Percentiles rank a stretch among this genome's conserved stretches.
These are phyloP conservation scores for Stramonita haemastoma DNA, from an alignment of 2,888 invertebrate genomes.

Conservation along the genomic window DNA sequence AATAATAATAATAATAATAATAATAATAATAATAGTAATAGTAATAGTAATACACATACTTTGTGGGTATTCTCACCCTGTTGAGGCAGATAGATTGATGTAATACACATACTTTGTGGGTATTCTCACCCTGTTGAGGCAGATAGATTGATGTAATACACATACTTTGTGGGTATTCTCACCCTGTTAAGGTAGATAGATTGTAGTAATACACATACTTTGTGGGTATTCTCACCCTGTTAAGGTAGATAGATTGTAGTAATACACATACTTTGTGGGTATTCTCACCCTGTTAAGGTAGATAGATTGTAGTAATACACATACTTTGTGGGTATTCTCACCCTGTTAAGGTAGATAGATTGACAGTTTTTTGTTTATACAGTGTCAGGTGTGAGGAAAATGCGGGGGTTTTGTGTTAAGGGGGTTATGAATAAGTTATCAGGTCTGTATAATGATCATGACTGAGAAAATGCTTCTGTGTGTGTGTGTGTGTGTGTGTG, in stretches of 20 bases:
- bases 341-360: constrained; percentile 61
- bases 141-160: constrained; percentile 88
- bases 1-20: too few relatives aligned
- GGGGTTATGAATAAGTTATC: too few relatives aligned
- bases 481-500: too few relatives aligned
- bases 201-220: constrained; percentile 94
- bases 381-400: too few relatives aligned
- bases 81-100: constrained; percentile 48
- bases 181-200: constrained; percentile 66
- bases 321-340: constrained; percentile 82
- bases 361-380: too few relatives aligned
- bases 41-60: constrained; percentile 95
- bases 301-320: constrained; percentile 91
- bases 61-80: constrained; percentile 80
- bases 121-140: constrained; percentile 72
- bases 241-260: constrained; percentile 82
- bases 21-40: too few relatives aligned
- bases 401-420: too few relatives aligned
- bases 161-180: constrained; percentile 83
- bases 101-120: constrained; percentile 90
- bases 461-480: too few relatives aligned
- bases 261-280: constrained; percentile 88
- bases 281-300: constrained; percentile 72
- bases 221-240: constrained; percentile 79
- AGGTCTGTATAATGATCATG: too few relatives aligned